Percentiles rank a stretch among this genome's conserved stretches.
phyloP scores from a whole-genome alignment of 2,113 vertebrate genomes.

The Myotis lucifugus region DNA sequence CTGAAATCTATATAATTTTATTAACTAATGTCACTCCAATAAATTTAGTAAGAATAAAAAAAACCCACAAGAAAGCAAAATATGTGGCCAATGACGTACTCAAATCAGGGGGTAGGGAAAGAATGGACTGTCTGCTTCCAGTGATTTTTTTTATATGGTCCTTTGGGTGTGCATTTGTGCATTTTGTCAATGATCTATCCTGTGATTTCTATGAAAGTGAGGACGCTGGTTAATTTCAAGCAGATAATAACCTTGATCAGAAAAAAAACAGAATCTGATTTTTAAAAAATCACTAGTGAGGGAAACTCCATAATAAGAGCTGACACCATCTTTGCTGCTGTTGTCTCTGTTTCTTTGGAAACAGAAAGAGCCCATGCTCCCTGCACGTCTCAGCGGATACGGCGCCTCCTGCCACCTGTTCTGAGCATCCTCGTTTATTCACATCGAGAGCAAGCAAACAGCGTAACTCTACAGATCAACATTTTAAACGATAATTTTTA shows the following conservation, averaged over 20 bases:
- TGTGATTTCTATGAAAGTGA: neutral
- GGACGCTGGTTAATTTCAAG: neutral
- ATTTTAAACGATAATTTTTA: neutral
- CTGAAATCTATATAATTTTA: neutral
- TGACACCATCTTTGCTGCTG: neutral
- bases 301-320: neutral
- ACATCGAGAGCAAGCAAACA: neutral
- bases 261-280: neutral
- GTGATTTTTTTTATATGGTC: neutral
- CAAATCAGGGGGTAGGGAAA: neutral
- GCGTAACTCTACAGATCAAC: neutral
- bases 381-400: neutral
- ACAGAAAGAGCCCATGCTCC: neutral
- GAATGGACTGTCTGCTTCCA: neutral
- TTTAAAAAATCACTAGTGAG: neutral
- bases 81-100: neutral
- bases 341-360: slow-evolving; percentile 23
- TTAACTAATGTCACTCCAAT: neutral
- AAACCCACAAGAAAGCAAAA: neutral
- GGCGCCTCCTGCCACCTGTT: neutral
- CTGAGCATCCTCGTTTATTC: neutral
- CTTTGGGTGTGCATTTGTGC: neutral
- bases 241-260: neutral
- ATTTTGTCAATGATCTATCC: neutral
- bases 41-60: neutral